Conservation (phyloP, 1,140 invertebrate species). For the Lepidurus couesii region DNA sequence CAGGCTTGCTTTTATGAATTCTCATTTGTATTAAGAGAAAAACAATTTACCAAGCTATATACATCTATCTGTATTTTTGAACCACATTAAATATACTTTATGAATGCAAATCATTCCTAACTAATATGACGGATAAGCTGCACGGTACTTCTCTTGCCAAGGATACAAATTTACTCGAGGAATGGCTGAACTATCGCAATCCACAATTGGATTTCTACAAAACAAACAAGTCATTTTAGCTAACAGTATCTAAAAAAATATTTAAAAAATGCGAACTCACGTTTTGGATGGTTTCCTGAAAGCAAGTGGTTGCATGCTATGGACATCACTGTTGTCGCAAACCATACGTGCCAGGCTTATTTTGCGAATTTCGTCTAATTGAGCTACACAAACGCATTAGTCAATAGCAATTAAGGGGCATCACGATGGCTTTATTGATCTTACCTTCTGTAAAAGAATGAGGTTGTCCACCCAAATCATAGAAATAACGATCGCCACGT, state of each 20-base stretch:
- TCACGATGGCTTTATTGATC: neutral
- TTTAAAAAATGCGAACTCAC: constrained; percentile 42
- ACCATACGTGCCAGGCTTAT: constrained; percentile 70
- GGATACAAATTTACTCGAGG: constrained; percentile 28
- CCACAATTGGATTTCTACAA: constrained; percentile 26
- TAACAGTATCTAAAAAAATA: neutral
- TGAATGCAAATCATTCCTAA: neutral
- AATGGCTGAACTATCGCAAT: constrained; percentile 29
- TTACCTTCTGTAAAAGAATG: constrained; percentile 44
- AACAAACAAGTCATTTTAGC: neutral
- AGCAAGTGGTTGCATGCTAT: constrained; percentile 47
- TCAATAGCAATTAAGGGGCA: neutral
- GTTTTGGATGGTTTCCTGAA: constrained; percentile 48
- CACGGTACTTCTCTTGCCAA: constrained; percentile 27
- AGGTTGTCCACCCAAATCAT: constrained; percentile 42
- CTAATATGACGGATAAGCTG: neutral
- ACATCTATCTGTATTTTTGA: too few species aligned
- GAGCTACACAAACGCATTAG: constrained; percentile 49
- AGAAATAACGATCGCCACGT: constrained; percentile 44
- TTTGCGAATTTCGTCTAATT: constrained; percentile 80
- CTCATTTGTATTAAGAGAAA: too few species aligned
- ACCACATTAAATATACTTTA: too few species aligned
- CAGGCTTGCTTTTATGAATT: too few species aligned
- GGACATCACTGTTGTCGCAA: constrained; percentile 76
- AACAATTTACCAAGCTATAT: too few species aligned